phyloP scores from a whole-genome alignment of 2,888 invertebrate genomes.

The Trichogramma evanescens region DNA sequence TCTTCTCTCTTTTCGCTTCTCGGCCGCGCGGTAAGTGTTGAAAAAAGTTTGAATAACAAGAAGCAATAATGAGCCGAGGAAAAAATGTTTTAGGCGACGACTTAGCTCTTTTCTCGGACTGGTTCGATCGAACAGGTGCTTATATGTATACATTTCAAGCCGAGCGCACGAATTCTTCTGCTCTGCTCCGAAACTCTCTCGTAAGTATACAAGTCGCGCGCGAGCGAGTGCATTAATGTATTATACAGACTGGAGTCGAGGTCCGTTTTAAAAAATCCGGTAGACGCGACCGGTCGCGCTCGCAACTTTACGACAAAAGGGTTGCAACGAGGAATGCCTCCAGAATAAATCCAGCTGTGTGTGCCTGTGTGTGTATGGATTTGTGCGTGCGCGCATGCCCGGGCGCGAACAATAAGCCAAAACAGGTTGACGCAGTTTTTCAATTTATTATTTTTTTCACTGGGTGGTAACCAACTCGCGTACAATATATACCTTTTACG shows the following conservation, averaged over 20 bases:
- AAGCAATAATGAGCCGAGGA: too few relatives aligned
- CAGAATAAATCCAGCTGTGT: constrained; percentile 8
- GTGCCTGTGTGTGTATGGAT: not conserved
- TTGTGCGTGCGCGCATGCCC: too few relatives aligned
- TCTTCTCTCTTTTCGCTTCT: too few relatives aligned
- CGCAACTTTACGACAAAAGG: constrained; percentile 24
- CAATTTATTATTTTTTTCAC: constrained; percentile 7
- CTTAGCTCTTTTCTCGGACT: constrained; percentile 30
- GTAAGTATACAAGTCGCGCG: too few relatives aligned
- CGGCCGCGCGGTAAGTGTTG: too few relatives aligned
- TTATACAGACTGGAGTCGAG: constrained; percentile 8
- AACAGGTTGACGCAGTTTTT: constrained; percentile 9
- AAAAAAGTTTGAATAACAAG: too few relatives aligned
- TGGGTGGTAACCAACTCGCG: too few relatives aligned
- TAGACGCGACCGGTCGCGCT: constrained; percentile 8
- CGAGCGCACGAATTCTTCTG: too few relatives aligned
- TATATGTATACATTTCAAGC: not conserved
- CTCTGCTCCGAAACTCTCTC: too few relatives aligned
- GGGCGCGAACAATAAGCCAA: constrained; percentile 1
- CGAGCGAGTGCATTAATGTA: too few relatives aligned
- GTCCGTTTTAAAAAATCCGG: not conserved
- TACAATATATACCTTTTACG: not conserved
- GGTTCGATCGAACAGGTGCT: constrained; percentile 39
- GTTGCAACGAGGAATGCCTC: constrained; percentile 19
- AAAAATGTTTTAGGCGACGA: too few relatives aligned